These are phyloP conservation scores for Megaustenia siamemsis DNA, from an alignment of 2,888 invertebrate species.

Conservation along the genomic window DNA sequence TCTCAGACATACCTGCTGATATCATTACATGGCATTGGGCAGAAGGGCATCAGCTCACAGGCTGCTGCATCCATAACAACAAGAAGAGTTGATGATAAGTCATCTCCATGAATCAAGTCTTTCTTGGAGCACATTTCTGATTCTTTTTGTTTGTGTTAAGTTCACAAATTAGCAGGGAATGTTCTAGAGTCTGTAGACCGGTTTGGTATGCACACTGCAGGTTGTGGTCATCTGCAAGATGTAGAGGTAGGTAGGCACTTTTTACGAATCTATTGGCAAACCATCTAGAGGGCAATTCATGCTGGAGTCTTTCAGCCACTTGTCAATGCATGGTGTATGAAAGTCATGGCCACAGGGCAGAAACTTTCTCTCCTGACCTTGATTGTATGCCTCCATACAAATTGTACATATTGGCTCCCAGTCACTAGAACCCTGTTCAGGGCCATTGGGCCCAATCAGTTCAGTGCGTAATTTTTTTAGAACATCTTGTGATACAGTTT, in stretches of 20 bases:
- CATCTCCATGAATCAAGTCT: no score
- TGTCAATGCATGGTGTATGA: constrained; percentile 76
- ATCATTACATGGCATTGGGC: no score
- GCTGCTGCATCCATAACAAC: no score
- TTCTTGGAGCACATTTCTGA: no score
- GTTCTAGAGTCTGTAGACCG: no score
- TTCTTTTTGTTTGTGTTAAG: no score
- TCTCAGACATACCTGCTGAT: no score
- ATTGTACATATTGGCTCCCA: constrained; percentile 70
- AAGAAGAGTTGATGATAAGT: no score
- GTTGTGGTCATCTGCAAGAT: no score
- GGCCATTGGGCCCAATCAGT: constrained; percentile 59
- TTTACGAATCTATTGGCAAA: constrained; percentile 65
- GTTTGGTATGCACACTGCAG: no score
- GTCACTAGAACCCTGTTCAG: constrained; percentile 57
- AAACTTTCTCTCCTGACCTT: constrained; percentile 71
- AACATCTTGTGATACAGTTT: constrained; percentile 67
- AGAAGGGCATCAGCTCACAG: no score
- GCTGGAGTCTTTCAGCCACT: constrained; percentile 76
- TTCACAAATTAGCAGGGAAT: no score
- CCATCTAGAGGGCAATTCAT: constrained; percentile 78
- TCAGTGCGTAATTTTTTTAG: constrained; percentile 69
- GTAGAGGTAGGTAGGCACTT: constrained; percentile 86
- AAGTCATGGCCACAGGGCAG: constrained; percentile 77
- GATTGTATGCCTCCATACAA: constrained; percentile 74